phyloP scores from a whole-genome alignment of 2,113 vertebrate genomes.

The Leucoraja erinaceus region DNA sequence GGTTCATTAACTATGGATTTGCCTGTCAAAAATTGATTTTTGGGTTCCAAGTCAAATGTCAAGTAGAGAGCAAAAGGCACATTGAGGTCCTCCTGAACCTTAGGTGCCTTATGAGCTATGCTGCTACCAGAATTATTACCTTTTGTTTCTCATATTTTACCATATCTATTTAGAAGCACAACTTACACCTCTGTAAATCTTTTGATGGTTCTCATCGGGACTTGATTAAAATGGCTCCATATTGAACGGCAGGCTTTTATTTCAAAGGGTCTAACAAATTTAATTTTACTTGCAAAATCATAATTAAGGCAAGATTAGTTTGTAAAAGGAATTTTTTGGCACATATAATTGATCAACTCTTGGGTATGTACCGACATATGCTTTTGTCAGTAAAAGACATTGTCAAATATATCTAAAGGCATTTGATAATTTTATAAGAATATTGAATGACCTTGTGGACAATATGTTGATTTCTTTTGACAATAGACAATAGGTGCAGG shows the following conservation, averaged over 20 bases:
- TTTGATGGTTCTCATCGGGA: not conserved
- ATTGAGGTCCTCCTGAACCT: not conserved
- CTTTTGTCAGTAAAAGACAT: constrained; percentile 21
- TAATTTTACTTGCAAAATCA: not conserved
- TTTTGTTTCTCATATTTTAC: constrained; percentile 3
- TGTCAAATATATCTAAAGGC: constrained; percentile 2
- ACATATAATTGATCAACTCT: not conserved
- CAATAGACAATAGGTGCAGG: not conserved
- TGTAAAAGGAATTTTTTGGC: constrained; percentile 14
- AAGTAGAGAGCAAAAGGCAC: not conserved
- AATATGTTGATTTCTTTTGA: constrained; percentile 32
- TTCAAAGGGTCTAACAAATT: too few species aligned
- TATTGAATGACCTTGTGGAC: not conserved
- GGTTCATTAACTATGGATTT: not conserved
- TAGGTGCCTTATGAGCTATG: not conserved
- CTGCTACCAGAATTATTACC: constrained; percentile 1
- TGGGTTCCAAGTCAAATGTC: not conserved
- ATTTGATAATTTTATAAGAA: constrained; percentile 6
- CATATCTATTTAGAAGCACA: constrained; percentile 3
- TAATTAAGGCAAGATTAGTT: not conserved
- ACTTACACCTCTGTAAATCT: not conserved
- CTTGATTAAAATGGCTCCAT: not conserved
- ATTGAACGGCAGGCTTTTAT: not conserved
- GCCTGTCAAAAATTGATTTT: not conserved
- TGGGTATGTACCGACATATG: constrained; percentile 2